Percentiles rank a stretch among this genome's conserved stretches.
Conservation (phyloP, 2,113 vertebrate species). For the Gnathonemus longibarbis region DNA sequence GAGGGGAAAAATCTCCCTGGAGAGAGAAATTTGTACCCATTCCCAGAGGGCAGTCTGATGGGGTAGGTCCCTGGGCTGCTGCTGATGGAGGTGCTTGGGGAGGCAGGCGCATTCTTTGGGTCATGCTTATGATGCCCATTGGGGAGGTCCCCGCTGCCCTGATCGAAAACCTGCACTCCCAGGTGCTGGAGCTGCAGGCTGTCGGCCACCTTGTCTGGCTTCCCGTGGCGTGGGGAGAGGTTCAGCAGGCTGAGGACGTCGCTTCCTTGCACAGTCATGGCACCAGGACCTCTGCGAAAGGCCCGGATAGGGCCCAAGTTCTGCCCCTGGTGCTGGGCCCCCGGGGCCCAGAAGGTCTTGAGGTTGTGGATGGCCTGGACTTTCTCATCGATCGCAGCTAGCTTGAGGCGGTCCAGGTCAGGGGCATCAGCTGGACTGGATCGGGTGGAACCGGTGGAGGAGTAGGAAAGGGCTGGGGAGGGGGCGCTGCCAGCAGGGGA, state of each 20-base stretch:
- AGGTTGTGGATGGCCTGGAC: constrained; percentile 93
- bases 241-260: constrained; percentile 87
- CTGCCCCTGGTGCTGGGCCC: constrained; percentile 65
- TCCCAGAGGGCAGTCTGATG: constrained; percentile 77
- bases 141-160: constrained; percentile 60
- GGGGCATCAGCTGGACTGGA: constrained; percentile 80
- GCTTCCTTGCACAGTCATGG: constrained; percentile 52
- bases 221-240: constrained; percentile 71
- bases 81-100: constrained; percentile 56
- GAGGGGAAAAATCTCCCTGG: constrained; percentile 90
- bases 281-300: constrained; percentile 51
- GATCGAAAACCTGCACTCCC: constrained; percentile 52
- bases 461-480: constrained; percentile 88
- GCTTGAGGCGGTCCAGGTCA: constrained; percentile 76
- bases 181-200: constrained; percentile 61
- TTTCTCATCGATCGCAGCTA: constrained; percentile 86
- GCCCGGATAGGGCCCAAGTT: constrained; percentile 69
- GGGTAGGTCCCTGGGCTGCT: constrained; percentile 61
- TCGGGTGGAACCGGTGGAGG: constrained; percentile 82
- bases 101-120: constrained; percentile 56
- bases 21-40: constrained; percentile 88
- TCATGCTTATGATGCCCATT: constrained; percentile 75
- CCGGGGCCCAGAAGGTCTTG: constrained; percentile 88
- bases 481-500: constrained; percentile 80
- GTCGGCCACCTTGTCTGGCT: constrained; percentile 56